Percentiles rank a stretch among this genome's conserved stretches.
Conservation (phyloP, 2,113 vertebrate species). For the Myrmecobius fasciatus region DNA sequence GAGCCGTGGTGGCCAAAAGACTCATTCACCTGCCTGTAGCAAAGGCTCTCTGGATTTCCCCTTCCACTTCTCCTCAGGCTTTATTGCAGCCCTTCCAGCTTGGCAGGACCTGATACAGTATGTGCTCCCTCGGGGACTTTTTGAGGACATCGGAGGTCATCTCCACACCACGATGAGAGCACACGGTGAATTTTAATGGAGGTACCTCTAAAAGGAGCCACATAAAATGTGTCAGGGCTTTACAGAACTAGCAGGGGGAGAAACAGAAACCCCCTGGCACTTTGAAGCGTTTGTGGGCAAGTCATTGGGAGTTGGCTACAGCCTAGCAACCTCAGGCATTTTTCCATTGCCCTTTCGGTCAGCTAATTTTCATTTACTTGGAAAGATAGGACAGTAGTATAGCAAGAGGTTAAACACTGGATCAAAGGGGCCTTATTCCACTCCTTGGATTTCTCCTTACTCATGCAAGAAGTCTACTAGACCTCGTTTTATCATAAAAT, state of each 20-base stretch:
- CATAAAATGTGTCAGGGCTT: background rate
- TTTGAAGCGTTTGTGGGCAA: background rate
- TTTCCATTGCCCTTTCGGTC: background rate
- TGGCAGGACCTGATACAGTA: no score
- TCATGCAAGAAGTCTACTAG: slow-evolving; percentile 27
- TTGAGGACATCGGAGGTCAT: background rate
- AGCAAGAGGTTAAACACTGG: background rate
- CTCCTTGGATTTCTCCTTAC: background rate
- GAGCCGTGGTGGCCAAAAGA: background rate
- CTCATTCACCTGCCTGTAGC: background rate
- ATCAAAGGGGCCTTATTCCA: background rate
- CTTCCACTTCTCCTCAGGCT: background rate
- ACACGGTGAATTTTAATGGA: no score
- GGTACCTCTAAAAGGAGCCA: no score
- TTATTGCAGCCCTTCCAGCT: background rate
- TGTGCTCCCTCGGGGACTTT: background rate
- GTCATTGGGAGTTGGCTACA: background rate
- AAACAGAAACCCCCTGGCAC: background rate
- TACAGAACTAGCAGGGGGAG: background rate
- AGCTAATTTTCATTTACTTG: background rate
- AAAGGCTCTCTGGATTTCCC: background rate
- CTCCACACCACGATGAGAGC: background rate
- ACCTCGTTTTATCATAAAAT: background rate
- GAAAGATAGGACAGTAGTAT: background rate
- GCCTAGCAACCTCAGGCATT: background rate